These are phyloP conservation scores for Salarias fasciatus DNA, from an alignment of 2,797 vertebrate species.

Conservation along the genomic window DNA sequence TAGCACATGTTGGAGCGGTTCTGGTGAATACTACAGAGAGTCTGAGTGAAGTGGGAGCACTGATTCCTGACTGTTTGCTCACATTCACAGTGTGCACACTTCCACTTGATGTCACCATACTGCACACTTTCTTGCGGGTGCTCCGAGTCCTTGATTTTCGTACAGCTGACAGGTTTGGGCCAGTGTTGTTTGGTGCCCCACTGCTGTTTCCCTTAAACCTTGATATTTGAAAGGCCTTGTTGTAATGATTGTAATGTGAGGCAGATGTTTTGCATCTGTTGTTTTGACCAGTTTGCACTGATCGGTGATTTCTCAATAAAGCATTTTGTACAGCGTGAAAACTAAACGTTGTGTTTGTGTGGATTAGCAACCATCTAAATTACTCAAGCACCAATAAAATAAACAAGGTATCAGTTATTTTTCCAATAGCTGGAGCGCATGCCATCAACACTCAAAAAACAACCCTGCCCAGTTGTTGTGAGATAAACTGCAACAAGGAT, in stretches of 20 bases:
- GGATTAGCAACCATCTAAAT: not conserved
- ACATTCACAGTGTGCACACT: constrained; percentile 1
- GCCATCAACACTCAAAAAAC: too few relatives aligned
- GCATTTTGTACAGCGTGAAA: constrained; percentile 12
- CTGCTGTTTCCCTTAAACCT: constrained; percentile 39
- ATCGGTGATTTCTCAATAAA: constrained; percentile 9
- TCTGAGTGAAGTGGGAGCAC: constrained; percentile 1
- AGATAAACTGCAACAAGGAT: too few relatives aligned
- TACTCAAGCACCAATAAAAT: not conserved
- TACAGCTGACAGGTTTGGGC: constrained; percentile 1
- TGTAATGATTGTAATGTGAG: constrained; percentile 2
- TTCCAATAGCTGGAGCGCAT: not conserved
- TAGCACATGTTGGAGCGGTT: too few relatives aligned
- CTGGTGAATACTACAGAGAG: constrained; percentile 24
- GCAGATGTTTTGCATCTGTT: constrained; percentile 1
- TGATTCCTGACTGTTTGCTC: constrained; percentile 31
- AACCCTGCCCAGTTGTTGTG: too few relatives aligned
- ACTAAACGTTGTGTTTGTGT: not conserved
- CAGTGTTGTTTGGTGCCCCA: constrained; percentile 2
- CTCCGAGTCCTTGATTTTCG: constrained; percentile 14
- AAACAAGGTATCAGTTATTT: not conserved
- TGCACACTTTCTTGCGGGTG: not conserved
- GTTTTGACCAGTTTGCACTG: constrained; percentile 9
- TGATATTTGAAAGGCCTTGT: constrained; percentile 19
- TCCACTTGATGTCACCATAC: constrained; percentile 7